Base-by-base conservation (phyloP, 1,140 invertebrate species). In the Drosophila bifasciata region DNA sequence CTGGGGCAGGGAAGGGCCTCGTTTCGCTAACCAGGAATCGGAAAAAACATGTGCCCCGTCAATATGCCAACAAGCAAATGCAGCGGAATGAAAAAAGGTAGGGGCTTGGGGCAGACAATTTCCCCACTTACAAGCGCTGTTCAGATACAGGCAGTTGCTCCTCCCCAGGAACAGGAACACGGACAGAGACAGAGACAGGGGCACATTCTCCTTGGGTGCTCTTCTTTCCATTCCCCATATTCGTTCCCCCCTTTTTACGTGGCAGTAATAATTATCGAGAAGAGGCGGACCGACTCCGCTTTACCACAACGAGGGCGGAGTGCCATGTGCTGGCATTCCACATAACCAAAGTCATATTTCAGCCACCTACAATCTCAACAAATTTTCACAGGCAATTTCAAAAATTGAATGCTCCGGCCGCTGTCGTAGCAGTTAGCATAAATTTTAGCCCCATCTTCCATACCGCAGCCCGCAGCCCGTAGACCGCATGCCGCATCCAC, bases 361-460 rank as follows among this genome's bases (percentile, higher is more conserved):
- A 69, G 50, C 40, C 39, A 40, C 48, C 62, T 68, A 49, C 66
- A 69, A 69, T 69, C 66, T 69, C 63, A 55, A 68, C 62, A 25
- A 6, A 36, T 66, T 68, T 68, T 69, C 66, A 43, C 63, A 68
- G 66, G 49, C 66, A 69, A 69, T 69, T 69, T 69, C 49, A 56
- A 68, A 69, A 68, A 69, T 69, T 68, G 43, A 69, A 69, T 68
- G 66, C 68, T 68, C 63, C 48, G 39, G 62, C 48, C 19, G 48
- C 19, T 8, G 15, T 28, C 28, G 28, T 28, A 32, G 46, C 40
- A 44, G 63, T 44, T 32, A 41, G 64, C 64, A 67, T 67, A 68
- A 55, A 68, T 68, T 68, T 68, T 25, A 19, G 62, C 32, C 32
- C 32, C 28, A 28, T 9, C 8, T 32, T 11, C 28, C 28, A 9